Conservation (phyloP, 2,888 invertebrate genomes). For the Archaeoteleia sp. region DNA sequence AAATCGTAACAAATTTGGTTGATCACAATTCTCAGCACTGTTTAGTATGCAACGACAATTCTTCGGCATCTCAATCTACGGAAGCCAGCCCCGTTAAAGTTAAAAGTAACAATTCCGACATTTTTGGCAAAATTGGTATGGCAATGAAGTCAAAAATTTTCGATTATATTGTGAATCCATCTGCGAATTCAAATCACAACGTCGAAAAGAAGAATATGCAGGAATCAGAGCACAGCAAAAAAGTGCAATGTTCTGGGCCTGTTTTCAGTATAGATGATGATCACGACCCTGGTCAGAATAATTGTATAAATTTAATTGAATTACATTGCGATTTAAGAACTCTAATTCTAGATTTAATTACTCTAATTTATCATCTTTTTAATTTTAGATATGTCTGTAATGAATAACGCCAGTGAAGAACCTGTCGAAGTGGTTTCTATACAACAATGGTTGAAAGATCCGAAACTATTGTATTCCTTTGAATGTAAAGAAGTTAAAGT, state of each 20-base stretch:
- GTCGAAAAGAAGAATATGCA: constrained; percentile 91
- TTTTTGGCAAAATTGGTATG: constrained; percentile 88
- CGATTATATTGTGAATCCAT: constrained; percentile 95
- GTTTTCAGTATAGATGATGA: constrained; percentile 97
- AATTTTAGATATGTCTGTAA: constrained; percentile 71
- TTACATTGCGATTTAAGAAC: too few relatives aligned
- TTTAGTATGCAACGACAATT: constrained; percentile 84
- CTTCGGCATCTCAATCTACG: constrained; percentile 71
- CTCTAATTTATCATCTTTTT: too few relatives aligned
- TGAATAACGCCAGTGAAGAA: constrained; percentile 78
- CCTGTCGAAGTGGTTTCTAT: constrained; percentile 87
- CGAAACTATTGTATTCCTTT: constrained; percentile 90
- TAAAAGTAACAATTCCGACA: constrained; percentile 76
- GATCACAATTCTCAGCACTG: constrained; percentile 90
- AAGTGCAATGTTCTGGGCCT: constrained; percentile 90
- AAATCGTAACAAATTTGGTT: constrained; percentile 86
- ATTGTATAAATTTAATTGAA: too few relatives aligned
- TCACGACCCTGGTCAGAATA: too few relatives aligned
- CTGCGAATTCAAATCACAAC: constrained; percentile 75
- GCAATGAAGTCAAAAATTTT: constrained; percentile 92
- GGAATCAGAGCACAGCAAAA: constrained; percentile 80
- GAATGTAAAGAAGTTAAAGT: constrained; percentile 94
- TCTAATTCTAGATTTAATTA: too few relatives aligned
- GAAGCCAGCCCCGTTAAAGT: constrained; percentile 67
- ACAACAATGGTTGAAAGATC: constrained; percentile 86